Percentiles rank a stretch among this genome's conserved stretches.
Conservation (phyloP, 2,113 vertebrate species). For the Thamnophis sirtalis region DNA sequence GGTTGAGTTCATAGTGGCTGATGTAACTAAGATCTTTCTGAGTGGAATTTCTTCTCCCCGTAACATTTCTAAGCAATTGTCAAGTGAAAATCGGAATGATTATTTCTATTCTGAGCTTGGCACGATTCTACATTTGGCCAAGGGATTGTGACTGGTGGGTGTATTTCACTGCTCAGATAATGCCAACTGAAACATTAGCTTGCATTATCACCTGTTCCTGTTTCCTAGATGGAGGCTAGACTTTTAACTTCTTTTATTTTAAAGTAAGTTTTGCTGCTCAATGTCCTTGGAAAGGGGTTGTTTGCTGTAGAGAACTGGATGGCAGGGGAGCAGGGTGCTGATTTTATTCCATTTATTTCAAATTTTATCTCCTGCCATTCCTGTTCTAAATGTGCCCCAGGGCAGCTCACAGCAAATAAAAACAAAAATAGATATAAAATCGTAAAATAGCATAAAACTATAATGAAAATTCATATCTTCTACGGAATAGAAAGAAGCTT, state of each 20-base stretch:
- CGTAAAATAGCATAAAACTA: not conserved
- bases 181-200: not conserved
- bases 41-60: not conserved
- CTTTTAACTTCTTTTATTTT: not conserved
- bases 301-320: not conserved
- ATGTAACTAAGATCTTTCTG: not conserved
- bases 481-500: not conserved
- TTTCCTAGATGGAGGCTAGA: not conserved
- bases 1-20: not conserved
- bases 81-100: conserved; percentile 6
- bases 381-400: not conserved
- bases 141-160: not conserved
- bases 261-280: not conserved
- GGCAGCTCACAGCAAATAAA: not conserved
- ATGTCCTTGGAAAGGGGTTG: not conserved
- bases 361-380: not conserved
- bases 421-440: not conserved
- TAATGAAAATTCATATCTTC: not conserved
- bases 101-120: conserved; percentile 9
- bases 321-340: not conserved
- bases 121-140: not conserved
- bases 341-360: not conserved
- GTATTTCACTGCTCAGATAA: not conserved
- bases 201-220: conserved; percentile 7
- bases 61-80: conserved; percentile 9